A percentile compares a stretch with the other conserved stretches of the same genome.
Conservation (phyloP, 1,140 invertebrate genomes). For the Meteorus sp. region DNA sequence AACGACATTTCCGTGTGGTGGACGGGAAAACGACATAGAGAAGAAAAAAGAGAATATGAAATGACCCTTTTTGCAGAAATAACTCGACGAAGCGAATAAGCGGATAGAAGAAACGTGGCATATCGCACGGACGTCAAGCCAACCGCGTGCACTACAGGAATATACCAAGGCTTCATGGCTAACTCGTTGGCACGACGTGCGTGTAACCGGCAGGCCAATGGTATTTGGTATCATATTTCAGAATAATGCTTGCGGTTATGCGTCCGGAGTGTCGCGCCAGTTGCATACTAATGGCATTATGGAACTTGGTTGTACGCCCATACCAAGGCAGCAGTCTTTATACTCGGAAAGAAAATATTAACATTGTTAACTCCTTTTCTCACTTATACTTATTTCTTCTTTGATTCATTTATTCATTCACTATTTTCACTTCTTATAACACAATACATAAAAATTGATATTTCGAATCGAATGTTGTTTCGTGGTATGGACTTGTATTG, state of each 20-base stretch:
- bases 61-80: slow-evolving; percentile 13
- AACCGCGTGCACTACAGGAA: not conserved
- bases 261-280: slow-evolving; percentile 27
- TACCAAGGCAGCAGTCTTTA: not conserved
- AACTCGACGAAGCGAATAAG: slow-evolving; percentile 4
- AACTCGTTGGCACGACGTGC: slow-evolving; percentile 34
- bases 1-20: slow-evolving; percentile 10
- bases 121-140: slow-evolving; percentile 15
- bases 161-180: slow-evolving; percentile 34
- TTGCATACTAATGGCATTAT: slow-evolving; percentile 39
- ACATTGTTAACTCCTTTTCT: not conserved
- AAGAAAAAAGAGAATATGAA: slow-evolving; percentile 2
- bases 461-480: too few relatives aligned
- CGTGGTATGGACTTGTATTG: too few relatives aligned
- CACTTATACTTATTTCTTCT: too few relatives aligned
- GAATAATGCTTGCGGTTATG: slow-evolving; percentile 41
- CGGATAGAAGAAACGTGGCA: slow-evolving; percentile 10
- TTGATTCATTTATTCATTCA: too few relatives aligned
- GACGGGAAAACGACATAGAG: not conserved
- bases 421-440: too few relatives aligned
- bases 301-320: slow-evolving; percentile 3
- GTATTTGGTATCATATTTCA: slow-evolving; percentile 47
- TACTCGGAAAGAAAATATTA: not conserved
- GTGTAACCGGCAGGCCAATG: slow-evolving; percentile 41
- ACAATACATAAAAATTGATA: too few relatives aligned